Conservation (phyloP, 2,797 vertebrate species). For the Coregonus suidteri region DNA sequence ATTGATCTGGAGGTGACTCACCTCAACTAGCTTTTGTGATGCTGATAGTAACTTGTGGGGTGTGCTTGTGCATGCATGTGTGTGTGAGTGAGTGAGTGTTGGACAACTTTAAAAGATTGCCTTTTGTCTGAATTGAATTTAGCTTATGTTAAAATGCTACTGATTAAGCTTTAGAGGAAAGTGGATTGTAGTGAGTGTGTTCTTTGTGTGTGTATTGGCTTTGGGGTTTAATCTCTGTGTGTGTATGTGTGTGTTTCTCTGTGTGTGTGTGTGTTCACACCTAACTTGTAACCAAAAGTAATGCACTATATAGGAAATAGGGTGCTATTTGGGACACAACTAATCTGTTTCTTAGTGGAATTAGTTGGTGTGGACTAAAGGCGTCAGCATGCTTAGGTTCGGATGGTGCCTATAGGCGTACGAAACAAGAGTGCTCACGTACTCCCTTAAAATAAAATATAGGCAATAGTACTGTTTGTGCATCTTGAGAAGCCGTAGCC, state of each 20-base stretch:
- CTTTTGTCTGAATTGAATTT: neutral
- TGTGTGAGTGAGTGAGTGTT: no score
- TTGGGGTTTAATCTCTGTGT: neutral
- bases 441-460: no score
- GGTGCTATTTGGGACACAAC: neutral
- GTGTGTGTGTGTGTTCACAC: conserved; percentile 6
- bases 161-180: no score
- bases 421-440: no score
- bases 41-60: neutral
- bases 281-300: neutral
- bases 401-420: no score
- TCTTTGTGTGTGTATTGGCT: neutral
- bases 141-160: neutral
- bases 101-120: no score
- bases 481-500: no score
- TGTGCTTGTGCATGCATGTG: neutral
- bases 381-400: no score
- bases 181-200: neutral
- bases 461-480: no score
- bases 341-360: neutral
- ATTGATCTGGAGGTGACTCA: conserved; percentile 18
- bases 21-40: neutral
- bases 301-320: neutral
- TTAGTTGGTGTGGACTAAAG: neutral
- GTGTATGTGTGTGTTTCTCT: conserved; percentile 3